A percentile compares a stretch with the other conserved stretches of the same genome.
These are phyloP conservation scores for Azemiops feae DNA, from an alignment of 2,113 vertebrate genomes.

Conservation along the genomic window DNA sequence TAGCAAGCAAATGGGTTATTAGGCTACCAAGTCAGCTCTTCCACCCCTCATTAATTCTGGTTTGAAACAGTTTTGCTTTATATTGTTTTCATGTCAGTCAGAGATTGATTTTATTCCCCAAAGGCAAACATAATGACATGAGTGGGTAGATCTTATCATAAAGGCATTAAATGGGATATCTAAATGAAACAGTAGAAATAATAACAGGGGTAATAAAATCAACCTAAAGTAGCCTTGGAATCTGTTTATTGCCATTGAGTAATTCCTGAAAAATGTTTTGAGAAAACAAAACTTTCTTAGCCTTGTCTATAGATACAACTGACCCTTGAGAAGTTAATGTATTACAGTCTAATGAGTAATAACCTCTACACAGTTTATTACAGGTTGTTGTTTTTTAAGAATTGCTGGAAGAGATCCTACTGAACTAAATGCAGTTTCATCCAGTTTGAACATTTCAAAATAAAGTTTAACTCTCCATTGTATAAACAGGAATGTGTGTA, in stretches of 20 bases:
- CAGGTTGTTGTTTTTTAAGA: not conserved
- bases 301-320: conserved; percentile 26
- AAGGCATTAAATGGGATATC: conserved; percentile 48
- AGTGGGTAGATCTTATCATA: conserved; percentile 59
- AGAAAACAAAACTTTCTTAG: conserved; percentile 33
- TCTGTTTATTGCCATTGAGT: conserved; percentile 50
- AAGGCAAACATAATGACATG: conserved; percentile 53
- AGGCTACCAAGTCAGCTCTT: rapidly evolving
- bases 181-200: conserved; percentile 53
- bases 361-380: not conserved
- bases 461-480: not conserved
- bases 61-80: not conserved
- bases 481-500: not conserved
- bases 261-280: conserved; percentile 41
- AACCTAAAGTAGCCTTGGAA: conserved; percentile 25
- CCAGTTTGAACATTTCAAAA: not conserved
- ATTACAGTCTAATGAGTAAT: conserved; percentile 14
- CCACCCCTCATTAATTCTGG: not conserved
- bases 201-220: conserved; percentile 37
- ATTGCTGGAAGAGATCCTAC: not conserved
- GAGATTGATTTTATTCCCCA: conserved; percentile 47
- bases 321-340: conserved; percentile 25
- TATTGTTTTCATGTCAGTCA: conserved; percentile 28
- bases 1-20: not conserved
- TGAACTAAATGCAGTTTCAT: not conserved